A percentile compares a stretch with the other conserved stretches of the same genome.
Evolutionary conservation across 2,113 vertebrate species (phyloP).

Genomic region (Pseudorasbora parva): DNA sequence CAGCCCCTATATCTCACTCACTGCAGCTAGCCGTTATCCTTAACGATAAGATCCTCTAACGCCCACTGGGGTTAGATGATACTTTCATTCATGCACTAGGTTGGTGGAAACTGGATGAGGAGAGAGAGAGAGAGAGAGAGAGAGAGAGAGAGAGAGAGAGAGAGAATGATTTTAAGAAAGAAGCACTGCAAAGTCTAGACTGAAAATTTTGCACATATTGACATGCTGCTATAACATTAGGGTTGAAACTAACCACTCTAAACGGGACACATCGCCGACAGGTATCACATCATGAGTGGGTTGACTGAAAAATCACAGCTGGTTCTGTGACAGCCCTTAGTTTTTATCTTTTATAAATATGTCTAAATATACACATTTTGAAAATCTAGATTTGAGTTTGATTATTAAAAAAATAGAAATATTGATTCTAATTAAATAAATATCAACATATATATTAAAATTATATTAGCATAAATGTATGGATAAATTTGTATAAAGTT

Average conservation of each 20-base stretch:
- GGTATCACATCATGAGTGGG: background rate
- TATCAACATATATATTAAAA: background rate
- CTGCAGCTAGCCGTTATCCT: slow-evolving; percentile 32
- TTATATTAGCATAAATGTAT: no score
- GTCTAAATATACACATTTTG: background rate
- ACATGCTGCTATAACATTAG: background rate
- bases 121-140: background rate
- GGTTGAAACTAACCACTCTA: background rate
- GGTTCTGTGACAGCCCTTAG: background rate
- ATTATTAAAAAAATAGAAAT: background rate
- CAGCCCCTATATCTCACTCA: slow-evolving; percentile 50
- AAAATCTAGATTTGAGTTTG: background rate
- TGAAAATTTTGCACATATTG: background rate
- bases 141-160: background rate
- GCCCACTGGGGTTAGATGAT: slow-evolving; percentile 48
- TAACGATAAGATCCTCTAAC: slow-evolving; percentile 30
- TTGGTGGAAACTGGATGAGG: background rate
- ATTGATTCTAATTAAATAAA: background rate
- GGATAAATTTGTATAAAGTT: no score
- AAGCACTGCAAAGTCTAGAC: background rate
- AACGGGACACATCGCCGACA: background rate
- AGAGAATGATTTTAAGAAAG: background rate
- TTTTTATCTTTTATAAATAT: background rate
- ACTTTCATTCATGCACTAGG: slow-evolving; percentile 29
- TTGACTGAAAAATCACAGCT: background rate